Percentiles rank a stretch among this genome's conserved stretches.
phyloP scores from a whole-genome alignment of 2,888 invertebrate species.

The Drosophila kanekoi region DNA sequence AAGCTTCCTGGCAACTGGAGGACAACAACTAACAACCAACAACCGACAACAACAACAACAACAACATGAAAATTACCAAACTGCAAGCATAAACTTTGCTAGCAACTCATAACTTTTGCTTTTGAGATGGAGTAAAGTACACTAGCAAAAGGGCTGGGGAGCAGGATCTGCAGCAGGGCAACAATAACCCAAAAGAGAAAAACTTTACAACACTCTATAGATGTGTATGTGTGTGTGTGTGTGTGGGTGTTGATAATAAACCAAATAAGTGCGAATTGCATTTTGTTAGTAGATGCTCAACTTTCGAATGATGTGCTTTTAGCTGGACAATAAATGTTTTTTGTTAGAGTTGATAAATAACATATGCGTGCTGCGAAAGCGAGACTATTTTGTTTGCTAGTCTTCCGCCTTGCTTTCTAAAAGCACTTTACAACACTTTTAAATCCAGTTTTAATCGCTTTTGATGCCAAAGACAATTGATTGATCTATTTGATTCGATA shows the following conservation, averaged over 20 bases:
- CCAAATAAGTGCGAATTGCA: constrained; percentile 55
- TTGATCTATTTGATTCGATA: too few species aligned
- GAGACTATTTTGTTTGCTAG: too few species aligned
- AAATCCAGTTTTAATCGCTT: too few species aligned
- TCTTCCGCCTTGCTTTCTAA: neutral
- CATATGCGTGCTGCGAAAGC: neutral
- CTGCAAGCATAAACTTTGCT: constrained; percentile 67
- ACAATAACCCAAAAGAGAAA: constrained; percentile 71
- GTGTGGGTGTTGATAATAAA: constrained; percentile 76
- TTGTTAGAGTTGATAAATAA: neutral
- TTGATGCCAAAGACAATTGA: too few species aligned
- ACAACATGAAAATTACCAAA: constrained; percentile 32
- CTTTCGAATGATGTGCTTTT: constrained; percentile 9
- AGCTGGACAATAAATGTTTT: neutral
- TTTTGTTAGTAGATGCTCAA: constrained; percentile 10
- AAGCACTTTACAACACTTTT: neutral
- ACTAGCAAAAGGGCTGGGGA: neutral
- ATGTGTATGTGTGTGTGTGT: constrained; percentile 10
- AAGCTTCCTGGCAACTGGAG: constrained; percentile 64
- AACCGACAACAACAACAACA: constrained; percentile 17
- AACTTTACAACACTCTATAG: constrained; percentile 59
- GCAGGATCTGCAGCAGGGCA: constrained; percentile 36
- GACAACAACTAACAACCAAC: constrained; percentile 32
- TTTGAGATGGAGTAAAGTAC: constrained; percentile 66
- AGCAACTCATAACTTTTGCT: constrained; percentile 78